phyloP scores from a whole-genome alignment of 2,888 invertebrate species.

The Melinaea marsaeus region DNA sequence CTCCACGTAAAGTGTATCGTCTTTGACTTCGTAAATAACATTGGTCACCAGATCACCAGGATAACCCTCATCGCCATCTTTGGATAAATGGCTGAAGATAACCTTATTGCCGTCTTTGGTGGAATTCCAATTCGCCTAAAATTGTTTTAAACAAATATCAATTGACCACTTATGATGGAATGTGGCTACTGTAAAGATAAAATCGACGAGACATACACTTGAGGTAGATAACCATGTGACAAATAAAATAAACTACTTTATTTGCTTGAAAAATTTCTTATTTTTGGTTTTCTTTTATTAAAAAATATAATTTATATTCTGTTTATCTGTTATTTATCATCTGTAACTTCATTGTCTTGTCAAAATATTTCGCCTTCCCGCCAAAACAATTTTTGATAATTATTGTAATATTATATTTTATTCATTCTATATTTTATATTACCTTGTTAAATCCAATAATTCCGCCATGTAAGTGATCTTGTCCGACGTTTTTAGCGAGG shows the following conservation, averaged over 20 bases:
- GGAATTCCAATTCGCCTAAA: constrained; percentile 81
- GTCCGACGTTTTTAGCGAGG: constrained; percentile 84
- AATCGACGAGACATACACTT: neutral
- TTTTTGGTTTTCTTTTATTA: too few species aligned
- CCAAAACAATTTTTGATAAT: neutral
- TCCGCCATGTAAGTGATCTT: constrained; percentile 91
- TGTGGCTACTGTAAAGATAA: constrained; percentile 1
- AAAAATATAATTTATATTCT: too few species aligned
- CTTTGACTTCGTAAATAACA: constrained; percentile 83
- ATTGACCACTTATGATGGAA: neutral
- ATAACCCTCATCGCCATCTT: constrained; percentile 91
- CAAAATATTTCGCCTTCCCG: too few species aligned
- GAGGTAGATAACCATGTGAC: neutral
- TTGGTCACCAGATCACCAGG: constrained; percentile 88
- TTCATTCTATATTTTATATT: constrained; percentile 32
- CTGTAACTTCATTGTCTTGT: too few species aligned
- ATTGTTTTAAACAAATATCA: constrained; percentile 12
- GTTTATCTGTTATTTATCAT: too few species aligned
- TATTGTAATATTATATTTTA: neutral
- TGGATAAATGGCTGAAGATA: constrained; percentile 84
- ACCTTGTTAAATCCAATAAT: constrained; percentile 87
- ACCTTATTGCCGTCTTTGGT: constrained; percentile 78
- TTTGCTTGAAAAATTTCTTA: too few species aligned
- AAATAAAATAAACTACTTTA: neutral
- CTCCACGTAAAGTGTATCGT: constrained; percentile 82